Evolutionary conservation across 2,888 invertebrate genomes (phyloP), one percentile per base, ranked within the genome.

Genomic region (Anaspis maculata): DNA sequence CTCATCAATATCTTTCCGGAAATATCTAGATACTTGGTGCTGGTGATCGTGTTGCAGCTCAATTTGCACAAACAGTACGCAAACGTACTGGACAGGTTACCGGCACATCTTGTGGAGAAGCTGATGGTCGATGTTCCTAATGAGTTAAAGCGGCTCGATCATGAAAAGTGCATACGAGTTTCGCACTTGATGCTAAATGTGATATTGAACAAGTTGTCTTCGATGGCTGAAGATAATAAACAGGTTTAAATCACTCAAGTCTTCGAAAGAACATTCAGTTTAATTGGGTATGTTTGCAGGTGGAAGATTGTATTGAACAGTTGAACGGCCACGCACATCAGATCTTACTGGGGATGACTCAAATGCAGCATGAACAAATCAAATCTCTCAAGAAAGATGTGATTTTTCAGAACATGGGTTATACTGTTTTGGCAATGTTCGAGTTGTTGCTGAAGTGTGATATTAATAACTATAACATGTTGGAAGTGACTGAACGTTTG

Each of bases 21-120:
- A 33, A 27, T 63, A 19, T 61, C 62, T 3, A 57, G 54, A 45
- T 62, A 59, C 40, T 27, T 63, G 7, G 41, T 62, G 15, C 37
- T 46, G 1, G 54, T 53, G 42, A 32, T 59, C n/a, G 44, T 54
- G 5, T 41, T 49, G 31, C 48, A 38, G 3, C 33, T 58, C 16
- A 43, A 56, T 40, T 32, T 59, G n/a, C n/a, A n/a, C n/a, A n/a
- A n/a, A n/a, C n/a, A n/a, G n/a, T n/a, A n/a, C n/a, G n/a, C n/a
- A n/a, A n/a, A n/a, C n/a, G n/a, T n/a, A n/a, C n/a, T n/a, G n/a
- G n/a, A n/a, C n/a, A n/a, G n/a, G n/a, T n/a, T n/a, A n/a, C n/a
- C n/a, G n/a, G n/a, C n/a, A n/a, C n/a, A n/a, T n/a, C n/a, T n/a
- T n/a, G n/a, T n/a, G n/a, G n/a, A n/a, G n/a, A n/a, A n/a, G n/a